phyloP scores from a whole-genome alignment of 2,113 vertebrate species.

The Oophaga pumilio region DNA sequence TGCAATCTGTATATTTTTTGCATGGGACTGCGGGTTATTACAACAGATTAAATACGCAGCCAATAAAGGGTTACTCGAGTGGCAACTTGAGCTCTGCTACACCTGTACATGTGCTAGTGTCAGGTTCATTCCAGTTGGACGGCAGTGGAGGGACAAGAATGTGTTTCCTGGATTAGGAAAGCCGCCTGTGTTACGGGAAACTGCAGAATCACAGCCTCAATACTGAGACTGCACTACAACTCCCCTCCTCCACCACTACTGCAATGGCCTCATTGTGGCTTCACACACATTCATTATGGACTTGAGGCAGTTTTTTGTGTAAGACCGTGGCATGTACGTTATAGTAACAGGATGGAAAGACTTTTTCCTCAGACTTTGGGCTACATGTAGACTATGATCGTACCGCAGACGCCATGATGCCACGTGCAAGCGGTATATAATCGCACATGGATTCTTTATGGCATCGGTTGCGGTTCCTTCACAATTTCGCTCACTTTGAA shows the following conservation, averaged over 20 bases:
- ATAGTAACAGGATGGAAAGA: no score
- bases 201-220: neutral
- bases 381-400: no score
- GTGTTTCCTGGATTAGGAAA: conserved; percentile 38
- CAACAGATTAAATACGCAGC: neutral
- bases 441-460: no score
- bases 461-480: no score
- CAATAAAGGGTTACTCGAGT: neutral
- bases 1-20: neutral
- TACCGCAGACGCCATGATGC: no score
- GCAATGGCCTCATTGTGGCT: neutral
- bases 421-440: no score
- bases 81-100: neutral
- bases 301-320: neutral
- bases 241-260: neutral
- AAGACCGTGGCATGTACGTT: neutral
- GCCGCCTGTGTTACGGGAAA: neutral
- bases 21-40: neutral
- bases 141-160: neutral
- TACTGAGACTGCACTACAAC: neutral
- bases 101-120: neutral
- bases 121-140: neutral
- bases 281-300: neutral
- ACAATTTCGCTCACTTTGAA: no score
- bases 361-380: no score